Evolutionary conservation across 23 tunicate genomes (phyloP).

Genomic region (Diplosoma virens): DNA sequence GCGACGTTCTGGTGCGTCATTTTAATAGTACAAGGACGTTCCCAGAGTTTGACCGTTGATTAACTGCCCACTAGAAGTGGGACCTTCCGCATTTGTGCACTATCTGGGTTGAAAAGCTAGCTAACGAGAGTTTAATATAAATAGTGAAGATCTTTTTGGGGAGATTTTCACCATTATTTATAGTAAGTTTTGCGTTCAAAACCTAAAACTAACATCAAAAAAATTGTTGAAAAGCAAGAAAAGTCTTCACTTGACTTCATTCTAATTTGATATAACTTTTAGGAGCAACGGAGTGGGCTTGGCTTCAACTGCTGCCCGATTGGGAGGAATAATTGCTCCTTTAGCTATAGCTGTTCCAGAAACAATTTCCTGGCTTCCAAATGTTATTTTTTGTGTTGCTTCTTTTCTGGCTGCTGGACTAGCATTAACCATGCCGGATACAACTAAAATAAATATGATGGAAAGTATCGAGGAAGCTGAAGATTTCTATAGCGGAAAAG

Average conservation of each 20-base stretch:
- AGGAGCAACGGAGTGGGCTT: slow-evolving; percentile 77
- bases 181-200: no score
- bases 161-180: no score
- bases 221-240: no score
- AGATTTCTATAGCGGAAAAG: slow-evolving; percentile 48
- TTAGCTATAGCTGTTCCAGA: slow-evolving; percentile 52
- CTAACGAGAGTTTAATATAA: no score
- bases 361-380: slow-evolving; percentile 62
- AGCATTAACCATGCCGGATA: slow-evolving; percentile 55
- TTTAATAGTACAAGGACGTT: no score
- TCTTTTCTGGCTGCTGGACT: slow-evolving; percentile 42
- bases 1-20: no score
- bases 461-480: slow-evolving; percentile 78
- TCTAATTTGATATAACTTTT: not conserved
- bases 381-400: slow-evolving; percentile 50
- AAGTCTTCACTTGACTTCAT: not conserved
- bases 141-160: no score
- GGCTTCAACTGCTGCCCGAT: slow-evolving; percentile 51
- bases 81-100: no score
- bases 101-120: no score
- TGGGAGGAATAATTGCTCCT: slow-evolving; percentile 79
- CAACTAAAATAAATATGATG: slow-evolving; percentile 58
- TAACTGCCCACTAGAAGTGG: no score
- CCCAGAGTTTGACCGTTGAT: no score
- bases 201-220: no score